Evolutionary conservation across 53 echinoderm and acorn worm species (phyloP).

Genomic region (Temnopleurus reevesii): DNA sequence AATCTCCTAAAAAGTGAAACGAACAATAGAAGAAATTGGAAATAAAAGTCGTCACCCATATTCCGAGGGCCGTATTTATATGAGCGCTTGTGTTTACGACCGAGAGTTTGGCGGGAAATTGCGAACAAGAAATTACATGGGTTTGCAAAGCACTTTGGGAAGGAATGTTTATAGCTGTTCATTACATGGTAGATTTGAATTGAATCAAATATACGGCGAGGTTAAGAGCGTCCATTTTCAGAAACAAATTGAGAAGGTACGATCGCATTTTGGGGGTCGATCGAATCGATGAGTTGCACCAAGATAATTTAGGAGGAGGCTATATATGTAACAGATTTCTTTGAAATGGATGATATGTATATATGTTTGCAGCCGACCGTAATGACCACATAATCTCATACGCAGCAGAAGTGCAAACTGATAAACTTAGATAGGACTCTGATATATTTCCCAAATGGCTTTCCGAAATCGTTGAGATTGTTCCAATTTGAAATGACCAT

Average conservation of each 20-base stretch:
- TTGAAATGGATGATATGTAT: neutral
- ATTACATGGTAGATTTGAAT: constrained; percentile 8
- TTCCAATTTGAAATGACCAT: no score
- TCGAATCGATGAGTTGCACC: neutral
- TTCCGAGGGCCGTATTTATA: neutral
- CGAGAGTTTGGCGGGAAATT: neutral
- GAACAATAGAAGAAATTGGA: constrained; percentile 17
- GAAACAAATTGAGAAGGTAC: neutral
- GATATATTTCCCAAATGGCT: neutral
- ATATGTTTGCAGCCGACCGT: neutral
- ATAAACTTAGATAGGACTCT: neutral
- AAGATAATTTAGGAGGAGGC: neutral
- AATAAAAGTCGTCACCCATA: constrained; percentile 6
- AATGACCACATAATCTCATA: neutral
- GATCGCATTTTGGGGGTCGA: neutral
- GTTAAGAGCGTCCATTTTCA: neutral
- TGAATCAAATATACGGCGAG: neutral
- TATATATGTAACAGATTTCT: neutral
- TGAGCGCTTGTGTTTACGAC: constrained; percentile 2
- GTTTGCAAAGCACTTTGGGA: constrained; percentile 3
- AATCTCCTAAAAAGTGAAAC: neutral
- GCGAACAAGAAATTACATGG: neutral
- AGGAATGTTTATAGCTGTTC: neutral
- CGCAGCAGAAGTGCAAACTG: neutral
- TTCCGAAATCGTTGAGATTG: neutral